Base-by-base conservation (phyloP, 2,797 vertebrate genomes). In the Chromobotia macracanthus region DNA sequence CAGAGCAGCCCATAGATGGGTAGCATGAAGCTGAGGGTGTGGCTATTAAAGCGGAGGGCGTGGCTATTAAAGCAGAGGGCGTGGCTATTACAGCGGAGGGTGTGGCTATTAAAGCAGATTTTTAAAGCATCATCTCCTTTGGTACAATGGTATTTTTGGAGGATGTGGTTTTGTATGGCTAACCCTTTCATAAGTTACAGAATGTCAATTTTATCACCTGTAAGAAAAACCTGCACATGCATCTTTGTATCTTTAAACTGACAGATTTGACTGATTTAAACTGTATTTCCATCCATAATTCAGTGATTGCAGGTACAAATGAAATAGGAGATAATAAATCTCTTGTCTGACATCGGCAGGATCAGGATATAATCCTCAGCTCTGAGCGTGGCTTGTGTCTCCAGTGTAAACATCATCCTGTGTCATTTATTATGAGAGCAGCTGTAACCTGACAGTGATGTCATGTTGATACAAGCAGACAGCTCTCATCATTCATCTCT, bases 391-490 rank as follows among this genome's bases (percentile, higher is more conserved):
- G 19, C 21, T 19, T 10, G 12, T 5, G 23, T 18, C 60, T 63
- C 60, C 51, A 13, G 64, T 19, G n/a, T 63, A 55, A 58, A 56
- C 53, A 25, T 74, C 44, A 70, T 56, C 19, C n/a, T 6, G 55
- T 65, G 35, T 73, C 67, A 65, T 67, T 69, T 23, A 70, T 75
- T 71, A 75, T 19, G 53, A 66, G 72, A 72, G 67, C 72, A 83
- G 77, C 81, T 23, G 60, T 79, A 75, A 60, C 41, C 77, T 80
- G 72, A 75, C 77, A 75, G 72, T 69, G 28, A 64, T 80, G 60
- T 75, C 67, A 80, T 72, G 60, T 70, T 83, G 77, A 82, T 79
- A 64, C 16, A 80, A 67, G 81, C 67, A 61, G 77, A 76, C 76
- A 72, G 25, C 56, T 58, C 77, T 63, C 65, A 78, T 64, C 66